Percentiles rank a stretch among this genome's conserved stretches.
Conservation (phyloP, 2,113 vertebrate genomes). For the Passer domesticus region DNA sequence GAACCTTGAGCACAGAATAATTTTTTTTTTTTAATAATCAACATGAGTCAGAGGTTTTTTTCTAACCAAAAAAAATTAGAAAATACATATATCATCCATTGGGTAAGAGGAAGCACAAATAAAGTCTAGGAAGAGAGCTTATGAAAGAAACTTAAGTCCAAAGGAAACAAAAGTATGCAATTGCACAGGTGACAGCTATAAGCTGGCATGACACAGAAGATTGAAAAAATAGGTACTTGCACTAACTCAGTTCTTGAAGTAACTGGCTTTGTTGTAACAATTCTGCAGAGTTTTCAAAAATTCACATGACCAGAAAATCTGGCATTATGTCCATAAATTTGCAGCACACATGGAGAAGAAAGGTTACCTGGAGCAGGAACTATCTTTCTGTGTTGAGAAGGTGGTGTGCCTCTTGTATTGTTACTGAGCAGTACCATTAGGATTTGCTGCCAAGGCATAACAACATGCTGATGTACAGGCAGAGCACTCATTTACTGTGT, state of each 20-base stretch:
- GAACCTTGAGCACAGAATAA: background rate
- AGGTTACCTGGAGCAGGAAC: background rate
- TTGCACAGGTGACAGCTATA: background rate
- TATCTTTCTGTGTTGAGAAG: background rate
- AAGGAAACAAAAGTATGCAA: background rate
- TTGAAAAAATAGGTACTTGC: background rate
- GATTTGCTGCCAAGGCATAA: background rate
- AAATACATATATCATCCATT: fast-evolving
- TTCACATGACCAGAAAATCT: background rate
- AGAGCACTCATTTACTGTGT: background rate
- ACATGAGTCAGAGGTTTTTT: background rate
- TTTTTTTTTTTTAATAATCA: background rate
- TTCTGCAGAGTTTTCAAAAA: background rate
- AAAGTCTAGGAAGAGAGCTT: background rate
- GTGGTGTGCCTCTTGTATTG: background rate
- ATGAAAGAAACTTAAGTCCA: background rate
- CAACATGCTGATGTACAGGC: background rate
- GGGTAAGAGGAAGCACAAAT: background rate
- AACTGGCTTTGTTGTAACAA: background rate
- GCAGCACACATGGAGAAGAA: background rate
- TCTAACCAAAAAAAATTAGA: background rate
- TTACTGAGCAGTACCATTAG: background rate
- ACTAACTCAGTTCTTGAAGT: background rate
- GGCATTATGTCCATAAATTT: background rate
- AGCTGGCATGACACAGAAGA: background rate